Evolutionary conservation across 2,797 vertebrate genomes (phyloP).

Genomic region (Trachurus trachurus): DNA sequence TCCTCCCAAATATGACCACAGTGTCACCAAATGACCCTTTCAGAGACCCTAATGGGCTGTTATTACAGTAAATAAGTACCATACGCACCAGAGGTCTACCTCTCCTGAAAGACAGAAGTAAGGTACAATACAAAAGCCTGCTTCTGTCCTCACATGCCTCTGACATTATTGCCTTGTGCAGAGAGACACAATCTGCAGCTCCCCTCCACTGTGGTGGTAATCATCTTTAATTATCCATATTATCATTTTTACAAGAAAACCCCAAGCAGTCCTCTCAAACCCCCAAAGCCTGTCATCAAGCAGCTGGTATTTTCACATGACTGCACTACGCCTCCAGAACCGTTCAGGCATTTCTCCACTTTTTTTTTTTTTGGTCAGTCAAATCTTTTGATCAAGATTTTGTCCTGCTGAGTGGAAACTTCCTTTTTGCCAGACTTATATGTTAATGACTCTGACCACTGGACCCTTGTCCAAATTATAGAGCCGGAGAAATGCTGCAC

Average conservation of each 20-base stretch:
- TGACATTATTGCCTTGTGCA: constrained; percentile 21
- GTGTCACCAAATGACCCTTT: constrained; percentile 5
- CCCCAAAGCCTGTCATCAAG: constrained; percentile 1
- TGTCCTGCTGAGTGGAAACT: constrained; percentile 32
- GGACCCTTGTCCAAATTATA: constrained; percentile 63
- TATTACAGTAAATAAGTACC: constrained; percentile 55
- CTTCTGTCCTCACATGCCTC: constrained; percentile 18
- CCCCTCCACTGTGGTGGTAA: constrained; percentile 54
- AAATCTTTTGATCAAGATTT: constrained; percentile 36
- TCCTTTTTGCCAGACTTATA: constrained; percentile 41
- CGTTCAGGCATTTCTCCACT: not conserved
- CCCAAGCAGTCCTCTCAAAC: constrained; percentile 3
- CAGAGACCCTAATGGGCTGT: constrained; percentile 34
- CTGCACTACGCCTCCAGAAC: constrained; percentile 2
- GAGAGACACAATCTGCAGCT: constrained; percentile 35
- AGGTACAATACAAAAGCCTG: constrained; percentile 44
- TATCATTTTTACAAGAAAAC: constrained; percentile 26
- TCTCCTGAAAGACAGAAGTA: constrained; percentile 35
- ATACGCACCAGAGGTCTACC: constrained; percentile 56
- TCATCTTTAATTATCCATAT: constrained; percentile 71
- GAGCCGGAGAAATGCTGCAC: constrained; percentile 56
- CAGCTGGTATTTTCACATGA: constrained; percentile 26
- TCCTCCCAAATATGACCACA: not conserved
- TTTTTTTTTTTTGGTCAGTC: constrained; percentile 38
- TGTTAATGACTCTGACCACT: constrained; percentile 56